Evolutionary conservation across 2,113 vertebrate species (phyloP), one percentile per base, ranked within the genome.

Genomic region (Microtus ochrogaster): DNA sequence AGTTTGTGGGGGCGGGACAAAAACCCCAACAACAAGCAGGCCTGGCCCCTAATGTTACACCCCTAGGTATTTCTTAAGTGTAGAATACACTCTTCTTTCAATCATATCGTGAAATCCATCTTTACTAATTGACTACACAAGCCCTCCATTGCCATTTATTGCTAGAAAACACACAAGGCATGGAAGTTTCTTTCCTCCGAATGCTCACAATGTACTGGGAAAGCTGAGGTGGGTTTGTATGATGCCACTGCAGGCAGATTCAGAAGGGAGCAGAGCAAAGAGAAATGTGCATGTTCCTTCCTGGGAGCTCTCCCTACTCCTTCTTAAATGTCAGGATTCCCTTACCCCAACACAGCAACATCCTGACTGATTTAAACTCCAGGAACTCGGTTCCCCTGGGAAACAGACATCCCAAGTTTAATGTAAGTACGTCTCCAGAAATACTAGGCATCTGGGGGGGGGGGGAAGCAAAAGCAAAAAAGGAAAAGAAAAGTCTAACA

Each of bases 391-490:
- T n/a, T 28, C 14, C 76, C 79, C 55, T 39, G 9, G 63, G 72
- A 96, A 95, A 95, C 41, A 92, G 78, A 94, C 92, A 94, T 95
- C 52, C 92, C 70, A 66, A 61, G 24, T 58, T 58, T 74, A 66
- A 91, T 85, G 52, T 94, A 95, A 72, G 73, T 91, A 94, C 33
- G 72, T 86, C 77, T 83, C 68, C 78, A 95, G 81, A 92, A 94
- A 96, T 91, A 82, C 82, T 87, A 97, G 94, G 88, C 97, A 96
- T 96, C 97, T 94, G 94, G 95, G 97, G 90, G n/a, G n/a, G n/a
- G n/a, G n/a, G n/a, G n/a, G n/a, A 95, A 95, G 41, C 74, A 90
- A 94, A 96, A 92, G 92, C 12, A 61, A 93, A 94, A 94, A 94
- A 91, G 83, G 30, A 68, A 68, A 26, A 77, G 14, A 41, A 12